These are phyloP conservation scores for Drosophila arizonae DNA, from an alignment of 1,140 invertebrate genomes.

Conservation along the genomic window DNA sequence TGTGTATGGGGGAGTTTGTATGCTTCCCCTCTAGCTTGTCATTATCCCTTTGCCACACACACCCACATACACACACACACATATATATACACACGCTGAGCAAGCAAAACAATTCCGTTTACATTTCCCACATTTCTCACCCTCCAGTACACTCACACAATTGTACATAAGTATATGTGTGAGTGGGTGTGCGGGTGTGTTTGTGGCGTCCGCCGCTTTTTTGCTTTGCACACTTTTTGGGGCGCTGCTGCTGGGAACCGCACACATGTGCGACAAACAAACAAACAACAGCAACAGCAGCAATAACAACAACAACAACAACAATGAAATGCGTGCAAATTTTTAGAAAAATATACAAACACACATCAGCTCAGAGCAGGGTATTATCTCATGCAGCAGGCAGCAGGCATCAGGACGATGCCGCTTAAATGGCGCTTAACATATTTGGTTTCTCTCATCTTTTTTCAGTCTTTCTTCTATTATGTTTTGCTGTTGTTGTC, in stretches of 20 bases:
- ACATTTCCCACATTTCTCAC: slow-evolving; percentile 71
- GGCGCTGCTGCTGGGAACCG: slow-evolving; percentile 63
- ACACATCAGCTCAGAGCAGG: slow-evolving; percentile 38
- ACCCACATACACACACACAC: slow-evolving; percentile 24
- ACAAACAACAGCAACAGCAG: no score
- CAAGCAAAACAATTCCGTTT: slow-evolving; percentile 80
- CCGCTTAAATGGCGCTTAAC: slow-evolving; percentile 75
- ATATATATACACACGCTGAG: slow-evolving; percentile 39
- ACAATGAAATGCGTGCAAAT: slow-evolving; percentile 78
- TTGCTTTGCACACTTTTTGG: slow-evolving; percentile 73
- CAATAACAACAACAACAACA: slow-evolving; percentile 55
- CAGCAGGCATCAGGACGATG: slow-evolving; percentile 29
- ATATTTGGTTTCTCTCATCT: slow-evolving; percentile 64
- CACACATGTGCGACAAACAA: slow-evolving; percentile 74
- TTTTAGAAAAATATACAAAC: slow-evolving; percentile 81
- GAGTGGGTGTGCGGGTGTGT: neutral
- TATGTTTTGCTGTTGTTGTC: slow-evolving; percentile 37
- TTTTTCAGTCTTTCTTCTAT: slow-evolving; percentile 12
- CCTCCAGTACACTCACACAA: slow-evolving; percentile 22
- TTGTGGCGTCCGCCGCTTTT: slow-evolving; percentile 61
- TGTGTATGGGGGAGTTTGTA: slow-evolving; percentile 21
- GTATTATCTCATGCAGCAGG: slow-evolving; percentile 73
- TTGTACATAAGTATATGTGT: neutral
- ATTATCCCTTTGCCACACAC: slow-evolving; percentile 75
- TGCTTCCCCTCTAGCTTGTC: slow-evolving; percentile 54